Evolutionary conservation across 1,140 invertebrate species (phyloP), one percentile per base, ranked within the genome.

Genomic region (Metopolophium dirhodum): DNA sequence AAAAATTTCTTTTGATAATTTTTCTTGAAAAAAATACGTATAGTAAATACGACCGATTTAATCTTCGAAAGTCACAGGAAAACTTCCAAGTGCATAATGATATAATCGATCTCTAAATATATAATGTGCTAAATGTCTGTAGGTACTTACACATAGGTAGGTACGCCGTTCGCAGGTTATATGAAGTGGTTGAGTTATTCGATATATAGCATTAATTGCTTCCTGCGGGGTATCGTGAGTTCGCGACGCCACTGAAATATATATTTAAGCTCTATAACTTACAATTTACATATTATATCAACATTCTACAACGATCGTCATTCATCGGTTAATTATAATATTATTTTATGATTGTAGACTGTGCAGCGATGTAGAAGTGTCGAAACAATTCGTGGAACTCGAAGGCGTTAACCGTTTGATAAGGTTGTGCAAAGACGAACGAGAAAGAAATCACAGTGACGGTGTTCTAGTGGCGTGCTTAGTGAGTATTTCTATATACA

Each of bases 391-490:
- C 35, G 96, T 98, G 3, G 96, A 97, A 93, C 95, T 97, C 22
- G 97, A 97, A 93, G 98, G 98, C 35, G 96, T 98, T 83, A 96
- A 97, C 87, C 96, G 97, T 95, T 96, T 99, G 94, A 96, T 98
- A 92, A 95, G 96, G 93, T 95, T 98, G 54, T 98, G 97, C 95
- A 96, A 96, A 95, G 96, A 97, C 94, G 96, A 97, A 94, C 95
- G 95, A 95, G 96, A 96, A 96, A 95, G 96, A 95, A 97, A 97
- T 96, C 95, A 96, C 96, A 96, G 96, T 96, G 97, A 97, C 96
- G 97, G 96, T 95, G 96, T 97, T 94, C 95, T 98, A 93, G 96
- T 97, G 94, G 96, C 97, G 95, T 96, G 97, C 96, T 95, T 98
- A 96, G 96, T 98, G 96, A 95, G 96, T 96, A 22, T 30, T 7